A percentile compares a stretch with the other conserved stretches of the same genome.
phyloP scores from a whole-genome alignment of 2,113 vertebrate species.

The Oreochromis niloticus region DNA sequence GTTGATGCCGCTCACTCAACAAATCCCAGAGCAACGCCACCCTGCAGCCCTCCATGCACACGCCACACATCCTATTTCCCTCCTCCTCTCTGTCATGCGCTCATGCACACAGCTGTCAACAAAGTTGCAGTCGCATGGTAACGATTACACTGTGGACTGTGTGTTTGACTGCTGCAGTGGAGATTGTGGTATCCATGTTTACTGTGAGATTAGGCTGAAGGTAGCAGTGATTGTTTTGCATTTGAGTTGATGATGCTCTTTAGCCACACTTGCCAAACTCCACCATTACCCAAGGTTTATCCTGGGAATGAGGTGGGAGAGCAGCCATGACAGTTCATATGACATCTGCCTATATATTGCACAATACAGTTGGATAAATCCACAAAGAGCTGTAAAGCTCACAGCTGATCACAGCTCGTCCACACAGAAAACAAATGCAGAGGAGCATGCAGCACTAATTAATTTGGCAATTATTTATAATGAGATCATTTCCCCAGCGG shows the following conservation, averaged over 20 bases:
- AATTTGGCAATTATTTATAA: background rate
- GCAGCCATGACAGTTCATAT: background rate
- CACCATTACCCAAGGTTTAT: rapidly evolving
- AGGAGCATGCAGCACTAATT: background rate
- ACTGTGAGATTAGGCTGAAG: background rate
- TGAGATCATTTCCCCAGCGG: background rate
- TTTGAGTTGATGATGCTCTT: background rate
- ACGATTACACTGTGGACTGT: background rate
- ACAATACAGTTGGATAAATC: background rate
- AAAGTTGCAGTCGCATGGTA: background rate
- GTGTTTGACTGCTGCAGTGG: background rate
- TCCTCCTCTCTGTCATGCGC: background rate
- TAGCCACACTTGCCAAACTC: background rate
- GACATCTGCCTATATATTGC: background rate
- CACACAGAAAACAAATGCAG: background rate
- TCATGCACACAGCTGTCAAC: background rate
- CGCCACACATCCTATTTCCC: background rate
- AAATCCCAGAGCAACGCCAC: background rate
- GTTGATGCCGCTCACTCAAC: background rate
- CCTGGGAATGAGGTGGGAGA: background rate
- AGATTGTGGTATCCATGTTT: background rate
- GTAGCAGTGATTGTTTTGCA: background rate
- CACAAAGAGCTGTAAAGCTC: background rate
- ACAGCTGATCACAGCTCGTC: background rate
- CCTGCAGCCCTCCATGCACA: background rate